Conservation (phyloP, 2,797 vertebrate species). For the Vultur gryphus region DNA sequence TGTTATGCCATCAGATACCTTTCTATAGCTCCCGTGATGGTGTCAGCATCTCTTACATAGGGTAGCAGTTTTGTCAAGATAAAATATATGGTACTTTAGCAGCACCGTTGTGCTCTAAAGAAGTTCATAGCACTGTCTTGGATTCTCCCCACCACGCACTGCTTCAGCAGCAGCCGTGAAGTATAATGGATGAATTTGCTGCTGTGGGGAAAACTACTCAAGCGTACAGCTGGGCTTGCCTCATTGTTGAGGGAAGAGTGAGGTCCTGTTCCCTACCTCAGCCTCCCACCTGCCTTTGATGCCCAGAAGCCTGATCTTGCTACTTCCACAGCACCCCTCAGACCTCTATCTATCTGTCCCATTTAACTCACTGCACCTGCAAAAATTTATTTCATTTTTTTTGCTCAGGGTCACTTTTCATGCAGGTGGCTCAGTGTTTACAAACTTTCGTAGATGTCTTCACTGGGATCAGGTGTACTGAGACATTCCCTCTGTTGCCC, state of each 20-base stretch:
- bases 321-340: not conserved
- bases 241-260: not conserved
- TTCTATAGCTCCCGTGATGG: not conserved
- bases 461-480: not conserved
- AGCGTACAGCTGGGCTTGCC: not conserved
- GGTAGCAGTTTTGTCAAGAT: not conserved
- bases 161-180: not conserved
- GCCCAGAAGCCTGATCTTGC: not conserved
- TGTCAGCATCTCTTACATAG: not conserved
- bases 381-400: not conserved
- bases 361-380: not conserved
- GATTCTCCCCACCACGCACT: not conserved
- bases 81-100: not conserved
- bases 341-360: fast-evolving
- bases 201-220: not conserved
- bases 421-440: not conserved
- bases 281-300: not conserved
- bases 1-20: not conserved
- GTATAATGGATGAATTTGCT: not conserved
- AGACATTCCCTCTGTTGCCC: not conserved
- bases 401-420: not conserved
- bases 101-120: not conserved
- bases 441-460: not conserved
- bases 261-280: not conserved
- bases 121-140: not conserved